Evolutionary conservation across 2,797 vertebrate genomes (phyloP).

Genomic region (Sebastes jordani): DNA sequence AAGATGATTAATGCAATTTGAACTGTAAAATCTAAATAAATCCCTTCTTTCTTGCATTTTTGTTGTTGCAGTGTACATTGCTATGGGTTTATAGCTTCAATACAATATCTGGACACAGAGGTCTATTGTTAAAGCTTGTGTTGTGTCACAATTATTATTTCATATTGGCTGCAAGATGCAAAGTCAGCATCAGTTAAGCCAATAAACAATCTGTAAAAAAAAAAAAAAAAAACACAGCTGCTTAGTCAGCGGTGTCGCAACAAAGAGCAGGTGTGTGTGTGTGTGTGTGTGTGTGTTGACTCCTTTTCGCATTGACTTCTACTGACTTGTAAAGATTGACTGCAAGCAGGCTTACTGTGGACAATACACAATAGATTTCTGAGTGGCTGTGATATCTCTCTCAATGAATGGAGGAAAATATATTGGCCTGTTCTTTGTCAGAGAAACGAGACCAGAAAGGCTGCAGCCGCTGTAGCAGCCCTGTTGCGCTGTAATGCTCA

Average conservation of each 20-base stretch:
- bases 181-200: conserved; percentile 40
- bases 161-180: conserved; percentile 38
- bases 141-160: conserved; percentile 35
- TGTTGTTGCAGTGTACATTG: not conserved
- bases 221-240: not conserved
- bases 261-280: conserved; percentile 9
- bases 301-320: conserved; percentile 14
- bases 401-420: not conserved
- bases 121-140: conserved; percentile 17
- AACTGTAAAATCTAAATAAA: not conserved
- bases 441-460: not conserved
- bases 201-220: conserved; percentile 37
- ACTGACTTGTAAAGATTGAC: conserved; percentile 42
- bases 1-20: not conserved
- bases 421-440: not conserved
- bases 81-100: not conserved
- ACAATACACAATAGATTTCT: conserved; percentile 30
- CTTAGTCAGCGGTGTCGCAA: conserved; percentile 36
- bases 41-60: not conserved
- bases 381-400: conserved; percentile 13
- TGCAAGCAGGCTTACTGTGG: conserved; percentile 8
- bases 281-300: conserved; percentile 12
- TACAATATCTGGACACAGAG: not conserved
- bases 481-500: not conserved
- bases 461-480: not conserved